Evolutionary conservation across 37 sponge, comb jelly and placozoan genomes (phyloP), one percentile per base, ranked within the genome.

Genomic region (Cliona cf. orientalis): DNA sequence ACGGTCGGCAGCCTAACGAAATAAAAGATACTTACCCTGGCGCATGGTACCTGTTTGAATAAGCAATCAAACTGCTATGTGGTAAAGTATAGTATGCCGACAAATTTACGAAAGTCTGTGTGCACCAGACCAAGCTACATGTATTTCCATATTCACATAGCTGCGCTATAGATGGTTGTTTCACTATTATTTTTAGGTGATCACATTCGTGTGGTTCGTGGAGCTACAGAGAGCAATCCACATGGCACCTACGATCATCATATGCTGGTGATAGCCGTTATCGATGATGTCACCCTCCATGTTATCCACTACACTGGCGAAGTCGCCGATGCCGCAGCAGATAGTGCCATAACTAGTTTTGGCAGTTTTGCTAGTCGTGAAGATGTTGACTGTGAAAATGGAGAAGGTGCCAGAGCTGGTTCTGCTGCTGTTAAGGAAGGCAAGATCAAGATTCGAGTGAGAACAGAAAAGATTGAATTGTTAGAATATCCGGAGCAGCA

Each of bases 291-390:
- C 3, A 44, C 19, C 0, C 32, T 79, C 2, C 28, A 12, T 19
- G 79, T 79, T 29, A 66, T 79, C 0, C 79, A 79, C 29, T 79
- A 79, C 56, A 66, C 55, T 46, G 79, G 79, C 5, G 43, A 60
- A 12, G 53, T 43, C 26, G 55, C 42, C 5, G 34, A 2, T 26
- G 35, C 46, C 0, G 68, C 35, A 14, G 67, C 0, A n/a, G 64
- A 0, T 44, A 41, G 34, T 44, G 53, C 56, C n/a, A n/a, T n/a
- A n/a, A 19, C 23, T 46, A 34, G 64, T 36, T 79, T 66, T 29
- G 21, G 31, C 29, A 70, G 71, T 70, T 34, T 38, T 11, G 22
- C 71, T 22, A 43, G 42, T 45, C 41, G 26, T 76, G 28, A 36
- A 49, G 31, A n/a, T 62, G n/a, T n/a, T n/a, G 49, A 17, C 0